phyloP scores from a whole-genome alignment of 2,797 vertebrate genomes.

The Vultur gryphus region DNA sequence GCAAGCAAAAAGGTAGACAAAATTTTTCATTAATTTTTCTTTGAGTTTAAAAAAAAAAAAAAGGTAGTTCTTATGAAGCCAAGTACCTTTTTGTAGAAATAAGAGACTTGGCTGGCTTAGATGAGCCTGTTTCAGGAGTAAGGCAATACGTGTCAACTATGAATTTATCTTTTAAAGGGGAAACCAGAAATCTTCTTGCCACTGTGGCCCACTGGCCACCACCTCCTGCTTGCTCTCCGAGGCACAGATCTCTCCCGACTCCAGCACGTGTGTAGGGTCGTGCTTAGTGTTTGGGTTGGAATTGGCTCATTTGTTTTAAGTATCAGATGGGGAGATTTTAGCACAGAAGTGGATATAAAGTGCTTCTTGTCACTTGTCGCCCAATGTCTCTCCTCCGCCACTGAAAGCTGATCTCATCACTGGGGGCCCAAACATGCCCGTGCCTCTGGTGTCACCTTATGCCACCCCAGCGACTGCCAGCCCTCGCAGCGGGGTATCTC shows the following conservation, averaged over 20 bases:
- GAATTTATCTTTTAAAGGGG: not conserved
- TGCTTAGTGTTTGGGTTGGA: accelerated
- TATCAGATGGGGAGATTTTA: not conserved
- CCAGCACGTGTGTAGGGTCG: accelerated
- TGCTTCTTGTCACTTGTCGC: not conserved
- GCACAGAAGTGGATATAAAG: not conserved
- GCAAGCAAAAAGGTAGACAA: not conserved
- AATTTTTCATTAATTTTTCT: not conserved
- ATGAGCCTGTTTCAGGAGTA: not conserved
- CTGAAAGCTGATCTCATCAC: not conserved
- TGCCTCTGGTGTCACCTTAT: not conserved
- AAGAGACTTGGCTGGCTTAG: not conserved
- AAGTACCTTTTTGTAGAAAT: not conserved
- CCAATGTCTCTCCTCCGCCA: accelerated
- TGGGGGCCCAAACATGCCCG: not conserved
- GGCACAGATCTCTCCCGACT: not conserved
- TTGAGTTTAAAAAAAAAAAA: not conserved
- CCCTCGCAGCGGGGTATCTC: not conserved
- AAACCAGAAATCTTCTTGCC: not conserved
- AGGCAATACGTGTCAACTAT: not conserved
- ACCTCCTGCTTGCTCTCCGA: not conserved
- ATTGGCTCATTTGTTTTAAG: not conserved
- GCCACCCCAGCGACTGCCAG: not conserved
- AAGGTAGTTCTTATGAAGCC: not conserved
- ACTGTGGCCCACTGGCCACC: accelerated